phyloP scores from a whole-genome alignment of 2,797 vertebrate genomes.

The Sebastes dallii region DNA sequence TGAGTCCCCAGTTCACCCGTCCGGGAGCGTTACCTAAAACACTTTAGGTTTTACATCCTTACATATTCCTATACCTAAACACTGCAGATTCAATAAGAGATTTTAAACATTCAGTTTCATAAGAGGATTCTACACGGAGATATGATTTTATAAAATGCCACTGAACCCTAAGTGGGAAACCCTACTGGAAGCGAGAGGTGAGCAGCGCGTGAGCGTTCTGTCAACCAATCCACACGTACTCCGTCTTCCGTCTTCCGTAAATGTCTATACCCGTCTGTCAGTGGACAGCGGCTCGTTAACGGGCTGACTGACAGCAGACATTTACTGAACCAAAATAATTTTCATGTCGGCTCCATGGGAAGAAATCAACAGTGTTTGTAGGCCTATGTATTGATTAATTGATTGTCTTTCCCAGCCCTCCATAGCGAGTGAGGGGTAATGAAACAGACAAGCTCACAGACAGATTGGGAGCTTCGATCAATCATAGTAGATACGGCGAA shows the following conservation, averaged over 20 bases:
- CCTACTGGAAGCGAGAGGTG: neutral
- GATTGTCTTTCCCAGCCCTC: too few relatives aligned
- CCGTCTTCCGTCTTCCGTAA: neutral
- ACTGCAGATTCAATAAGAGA: neutral
- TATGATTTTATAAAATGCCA: neutral
- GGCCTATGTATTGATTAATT: neutral
- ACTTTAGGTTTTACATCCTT: neutral
- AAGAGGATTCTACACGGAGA: neutral
- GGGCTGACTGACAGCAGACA: neutral
- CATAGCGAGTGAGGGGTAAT: neutral
- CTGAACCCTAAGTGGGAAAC: neutral
- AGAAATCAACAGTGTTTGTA: too few relatives aligned
- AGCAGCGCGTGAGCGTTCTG: neutral
- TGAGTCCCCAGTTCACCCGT: too few relatives aligned
- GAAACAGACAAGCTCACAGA: neutral
- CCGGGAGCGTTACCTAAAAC: too few relatives aligned
- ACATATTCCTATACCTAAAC: neutral
- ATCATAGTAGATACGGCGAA: neutral
- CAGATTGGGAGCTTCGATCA: neutral
- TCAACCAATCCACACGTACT: neutral
- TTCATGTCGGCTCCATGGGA: neutral
- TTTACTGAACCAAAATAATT: neutral
- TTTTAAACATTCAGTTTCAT: neutral
- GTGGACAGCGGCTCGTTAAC: neutral
- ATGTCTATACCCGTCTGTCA: neutral